Percentiles rank a stretch among this genome's conserved stretches.
Evolutionary conservation across 2,797 vertebrate genomes (phyloP).

Genomic region (Argentina silus): DNA sequence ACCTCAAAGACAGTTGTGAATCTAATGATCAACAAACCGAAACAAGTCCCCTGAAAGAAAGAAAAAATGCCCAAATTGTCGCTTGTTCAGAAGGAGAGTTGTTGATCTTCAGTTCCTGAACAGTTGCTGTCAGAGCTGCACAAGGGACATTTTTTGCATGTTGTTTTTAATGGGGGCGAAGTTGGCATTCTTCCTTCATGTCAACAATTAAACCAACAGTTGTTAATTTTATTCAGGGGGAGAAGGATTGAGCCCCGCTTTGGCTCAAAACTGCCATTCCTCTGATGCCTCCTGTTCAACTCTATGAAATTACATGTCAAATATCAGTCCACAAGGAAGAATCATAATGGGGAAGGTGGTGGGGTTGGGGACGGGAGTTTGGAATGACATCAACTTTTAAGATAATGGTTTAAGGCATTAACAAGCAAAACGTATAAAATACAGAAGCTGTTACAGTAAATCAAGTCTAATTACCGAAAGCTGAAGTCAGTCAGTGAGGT

Average conservation of each 20-base stretch:
- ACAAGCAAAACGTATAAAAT: conserved; percentile 25
- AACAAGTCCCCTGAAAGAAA: conserved; percentile 33
- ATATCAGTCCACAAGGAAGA: neutral
- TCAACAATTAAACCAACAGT: neutral
- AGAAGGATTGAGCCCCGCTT: conserved; percentile 10
- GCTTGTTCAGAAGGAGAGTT: neutral
- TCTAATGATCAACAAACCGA: conserved; percentile 33
- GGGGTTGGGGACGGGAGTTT: neutral
- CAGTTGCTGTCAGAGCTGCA: conserved; percentile 18
- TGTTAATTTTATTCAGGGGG: conserved; percentile 7
- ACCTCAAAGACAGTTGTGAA: conserved; percentile 11
- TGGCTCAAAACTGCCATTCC: conserved; percentile 22
- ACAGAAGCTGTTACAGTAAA: conserved; percentile 29
- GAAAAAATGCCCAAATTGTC: conserved; percentile 12
- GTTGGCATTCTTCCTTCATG: neutral
- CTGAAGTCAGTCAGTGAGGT: conserved; percentile 28
- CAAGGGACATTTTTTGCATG: conserved; percentile 9
- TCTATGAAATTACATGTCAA: conserved; percentile 14
- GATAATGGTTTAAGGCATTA: conserved; percentile 24
- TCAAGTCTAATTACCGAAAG: conserved; percentile 28
- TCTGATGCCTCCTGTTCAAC: conserved; percentile 45
- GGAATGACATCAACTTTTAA: conserved; percentile 26
- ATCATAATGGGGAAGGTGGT: neutral
- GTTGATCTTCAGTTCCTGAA: neutral
- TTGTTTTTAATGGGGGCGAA: conserved; percentile 17